A percentile compares a stretch with the other conserved stretches of the same genome.
phyloP scores from a whole-genome alignment of 2,113 vertebrate species.

The Ancistrus triradiatus region DNA sequence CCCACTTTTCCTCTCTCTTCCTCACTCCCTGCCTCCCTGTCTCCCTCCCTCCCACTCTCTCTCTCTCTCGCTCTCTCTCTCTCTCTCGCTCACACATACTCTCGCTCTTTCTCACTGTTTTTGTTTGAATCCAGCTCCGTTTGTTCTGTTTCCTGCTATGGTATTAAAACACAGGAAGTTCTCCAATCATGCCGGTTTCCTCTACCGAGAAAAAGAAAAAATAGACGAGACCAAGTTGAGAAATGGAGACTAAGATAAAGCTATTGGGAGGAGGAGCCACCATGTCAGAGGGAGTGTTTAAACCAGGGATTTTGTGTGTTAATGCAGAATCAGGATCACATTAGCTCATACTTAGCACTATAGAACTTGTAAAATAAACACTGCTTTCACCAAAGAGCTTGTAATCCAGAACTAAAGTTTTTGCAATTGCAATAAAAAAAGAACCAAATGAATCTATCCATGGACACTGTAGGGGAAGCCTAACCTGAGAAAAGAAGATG shows the following conservation, averaged over 20 bases:
- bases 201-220: slow-evolving; percentile 52
- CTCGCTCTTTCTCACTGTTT: slow-evolving; percentile 62
- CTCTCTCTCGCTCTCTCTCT: slow-evolving; percentile 32
- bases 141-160: slow-evolving; percentile 77
- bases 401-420: slow-evolving; percentile 39
- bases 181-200: slow-evolving; percentile 72
- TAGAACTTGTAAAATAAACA: neutral
- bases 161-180: slow-evolving; percentile 80
- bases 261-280: slow-evolving; percentile 25
- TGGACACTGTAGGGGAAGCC: slow-evolving; percentile 48
- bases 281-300: slow-evolving; percentile 44
- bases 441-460: slow-evolving; percentile 5
- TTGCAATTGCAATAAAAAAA: slow-evolving; percentile 37
- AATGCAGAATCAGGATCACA: slow-evolving; percentile 48
- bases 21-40: slow-evolving; percentile 52
- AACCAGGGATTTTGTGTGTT: slow-evolving; percentile 49
- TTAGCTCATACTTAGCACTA: slow-evolving; percentile 44
- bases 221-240: slow-evolving; percentile 29
- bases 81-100: slow-evolving; percentile 44
- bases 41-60: slow-evolving; percentile 32
- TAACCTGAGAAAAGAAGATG: slow-evolving; percentile 44
- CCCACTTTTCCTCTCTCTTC: slow-evolving; percentile 64
- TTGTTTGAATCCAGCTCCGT: slow-evolving; percentile 79
- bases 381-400: slow-evolving; percentile 1
- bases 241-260: slow-evolving; percentile 36